These are phyloP conservation scores for Brachyrhaphis roseni DNA, from an alignment of 2,797 vertebrate genomes.

Conservation along the genomic window DNA sequence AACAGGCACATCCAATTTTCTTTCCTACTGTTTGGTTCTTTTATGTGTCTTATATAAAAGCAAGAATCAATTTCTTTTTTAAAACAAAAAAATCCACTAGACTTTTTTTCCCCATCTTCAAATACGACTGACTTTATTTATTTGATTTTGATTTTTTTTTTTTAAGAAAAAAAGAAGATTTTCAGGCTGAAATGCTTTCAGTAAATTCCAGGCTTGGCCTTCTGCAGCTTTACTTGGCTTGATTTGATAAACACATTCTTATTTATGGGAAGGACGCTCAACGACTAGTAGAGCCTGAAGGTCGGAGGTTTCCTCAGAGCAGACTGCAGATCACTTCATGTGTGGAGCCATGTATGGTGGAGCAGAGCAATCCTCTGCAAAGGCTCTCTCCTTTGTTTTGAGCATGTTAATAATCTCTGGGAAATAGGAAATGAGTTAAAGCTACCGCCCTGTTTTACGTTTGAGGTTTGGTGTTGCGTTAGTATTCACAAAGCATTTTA, in stretches of 20 bases:
- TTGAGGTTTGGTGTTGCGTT: background rate
- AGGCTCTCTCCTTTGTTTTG: background rate
- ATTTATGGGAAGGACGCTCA: background rate
- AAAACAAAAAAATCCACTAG: background rate
- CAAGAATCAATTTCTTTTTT: background rate
- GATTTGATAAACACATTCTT: background rate
- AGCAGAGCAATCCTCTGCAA: background rate
- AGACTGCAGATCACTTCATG: background rate
- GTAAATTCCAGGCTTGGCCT: background rate
- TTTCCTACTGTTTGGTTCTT: background rate
- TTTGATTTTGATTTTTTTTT: no score
- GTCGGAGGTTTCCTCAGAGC: background rate
- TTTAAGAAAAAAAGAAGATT: no score
- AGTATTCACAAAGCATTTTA: background rate
- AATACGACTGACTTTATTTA: background rate
- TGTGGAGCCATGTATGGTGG: background rate
- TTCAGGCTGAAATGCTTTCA: background rate
- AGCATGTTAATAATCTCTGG: background rate
- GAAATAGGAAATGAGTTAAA: background rate
- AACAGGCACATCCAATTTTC: background rate
- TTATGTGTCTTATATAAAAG: background rate
- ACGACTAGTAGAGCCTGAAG: background rate
- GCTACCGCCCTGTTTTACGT: background rate
- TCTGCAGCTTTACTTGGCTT: constrained; percentile 15
- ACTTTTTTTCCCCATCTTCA: background rate